These are phyloP conservation scores for Eulimnadia texana DNA, from an alignment of 1,140 invertebrate genomes.

Conservation along the genomic window DNA sequence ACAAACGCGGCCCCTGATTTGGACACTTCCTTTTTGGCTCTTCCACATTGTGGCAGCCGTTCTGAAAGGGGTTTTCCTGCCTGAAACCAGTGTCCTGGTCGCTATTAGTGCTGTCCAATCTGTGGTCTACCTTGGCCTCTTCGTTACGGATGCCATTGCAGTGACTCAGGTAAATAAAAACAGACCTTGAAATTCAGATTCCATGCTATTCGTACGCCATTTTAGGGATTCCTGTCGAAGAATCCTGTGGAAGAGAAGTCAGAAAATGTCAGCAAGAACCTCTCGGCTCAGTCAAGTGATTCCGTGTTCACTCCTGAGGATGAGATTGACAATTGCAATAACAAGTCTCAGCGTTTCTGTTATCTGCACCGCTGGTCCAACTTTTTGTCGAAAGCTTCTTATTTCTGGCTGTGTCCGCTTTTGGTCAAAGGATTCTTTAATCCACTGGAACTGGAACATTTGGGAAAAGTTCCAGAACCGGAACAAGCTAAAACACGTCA, in stretches of 20 bases:
- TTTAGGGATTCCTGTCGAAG: not conserved
- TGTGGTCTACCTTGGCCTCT: not conserved
- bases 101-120: not conserved
- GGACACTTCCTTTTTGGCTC: not conserved
- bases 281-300: not conserved
- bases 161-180: not conserved
- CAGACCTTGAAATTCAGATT: not conserved
- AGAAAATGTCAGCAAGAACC: not conserved
- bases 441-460: constrained; percentile 48
- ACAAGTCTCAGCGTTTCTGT: not conserved
- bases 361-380: constrained; percentile 42
- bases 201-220: not conserved
- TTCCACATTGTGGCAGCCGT: not conserved
- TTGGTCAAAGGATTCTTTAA: constrained; percentile 46
- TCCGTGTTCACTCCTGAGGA: not conserved
- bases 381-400: constrained; percentile 53
- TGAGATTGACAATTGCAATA: not conserved
- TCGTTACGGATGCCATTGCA: not conserved
- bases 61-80: not conserved
- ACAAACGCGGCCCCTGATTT: not conserved
- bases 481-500: constrained; percentile 27
- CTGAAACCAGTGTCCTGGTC: not conserved
- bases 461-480: constrained; percentile 50
- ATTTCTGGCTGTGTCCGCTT: constrained; percentile 57
- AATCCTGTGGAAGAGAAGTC: no score